Conservation (phyloP, 2,888 invertebrate genomes). For the Marronus borbonicus region DNA sequence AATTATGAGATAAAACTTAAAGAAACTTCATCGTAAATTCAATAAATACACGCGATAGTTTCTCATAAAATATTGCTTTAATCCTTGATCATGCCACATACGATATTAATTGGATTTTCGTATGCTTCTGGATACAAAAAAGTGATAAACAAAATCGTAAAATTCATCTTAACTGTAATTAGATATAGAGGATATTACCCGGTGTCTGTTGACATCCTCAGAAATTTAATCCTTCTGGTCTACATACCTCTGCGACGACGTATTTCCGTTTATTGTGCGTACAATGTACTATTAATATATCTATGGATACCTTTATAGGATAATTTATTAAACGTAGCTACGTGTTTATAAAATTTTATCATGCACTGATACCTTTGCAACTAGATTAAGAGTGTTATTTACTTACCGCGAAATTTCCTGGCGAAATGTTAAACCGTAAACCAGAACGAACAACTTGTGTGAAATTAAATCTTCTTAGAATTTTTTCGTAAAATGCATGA, state of each 20-base stretch:
- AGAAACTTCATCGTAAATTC: no score
- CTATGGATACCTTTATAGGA: neutral
- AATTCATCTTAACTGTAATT: no score
- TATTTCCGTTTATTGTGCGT: neutral
- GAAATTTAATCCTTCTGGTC: no score
- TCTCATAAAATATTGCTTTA: no score
- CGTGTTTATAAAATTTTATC: constrained; percentile 7
- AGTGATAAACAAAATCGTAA: no score
- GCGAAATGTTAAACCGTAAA: constrained; percentile 12
- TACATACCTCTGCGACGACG: neutral
- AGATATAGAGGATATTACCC: no score
- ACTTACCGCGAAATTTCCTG: constrained; percentile 27
- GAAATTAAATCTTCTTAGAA: constrained; percentile 27
- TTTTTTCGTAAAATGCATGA: neutral
- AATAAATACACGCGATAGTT: no score
- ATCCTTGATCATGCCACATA: no score
- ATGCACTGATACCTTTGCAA: constrained; percentile 31
- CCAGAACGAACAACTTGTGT: constrained; percentile 21
- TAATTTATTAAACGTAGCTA: constrained; percentile 12
- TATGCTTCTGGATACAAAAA: no score
- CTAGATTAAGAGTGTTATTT: constrained; percentile 35
- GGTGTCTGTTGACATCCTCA: no score
- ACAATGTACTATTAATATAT: neutral
- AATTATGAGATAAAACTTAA: no score
- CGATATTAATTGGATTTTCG: no score